Evolutionary conservation across 2,888 invertebrate species (phyloP), one percentile per base, ranked within the genome.

Genomic region (Caenorhabditis drosophilae): DNA sequence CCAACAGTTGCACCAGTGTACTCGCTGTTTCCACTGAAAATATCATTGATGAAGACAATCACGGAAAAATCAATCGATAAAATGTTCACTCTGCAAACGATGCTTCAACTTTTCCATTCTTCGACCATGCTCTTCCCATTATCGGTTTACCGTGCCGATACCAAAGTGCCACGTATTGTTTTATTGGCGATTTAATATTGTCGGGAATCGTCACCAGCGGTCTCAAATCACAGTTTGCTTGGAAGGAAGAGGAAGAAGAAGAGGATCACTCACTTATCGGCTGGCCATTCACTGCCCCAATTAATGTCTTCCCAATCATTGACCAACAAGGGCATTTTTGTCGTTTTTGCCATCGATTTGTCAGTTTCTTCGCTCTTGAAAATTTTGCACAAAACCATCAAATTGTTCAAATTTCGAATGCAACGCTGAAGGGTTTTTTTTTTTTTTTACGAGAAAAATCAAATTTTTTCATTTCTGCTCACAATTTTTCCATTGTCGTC

Each of bases 141-240:
- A 71, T 38, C 38, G 75, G 73, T 41, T 57, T 66, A 12, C 71
- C 71, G 49, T 71, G 71, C 26, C 68, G 58, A 31, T 68, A 73
- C 73, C 75, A 75, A 25, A 73, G 36, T 3, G 71, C 75, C 23
- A 75, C 75, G 31, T 51, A 68, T 31, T 75, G 75, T 16, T 71
- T 70, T n/a, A 61, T 52, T 2, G 26, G 18, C 15, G 48, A 44
- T 15, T 35, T 26, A 27, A 42, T 46, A 18, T 54, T 53, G 22
- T 57, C 56, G 18, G 66, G 57, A 16, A 49, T 25, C 11, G 50
- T 22, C 57, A 64, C 46, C 4, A 64, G 48, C 20, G 50, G 54
- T 45, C 56, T 63, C 31, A 16, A 50, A 23, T 16, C 25, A n/a
- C 18, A 27, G 20, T n/a, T n/a, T n/a, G n/a, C n/a, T n/a, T n/a